These are phyloP conservation scores for Ianthella basta DNA, from an alignment of 37 sponge, comb jelly and placozoan genomes.

Conservation along the genomic window DNA sequence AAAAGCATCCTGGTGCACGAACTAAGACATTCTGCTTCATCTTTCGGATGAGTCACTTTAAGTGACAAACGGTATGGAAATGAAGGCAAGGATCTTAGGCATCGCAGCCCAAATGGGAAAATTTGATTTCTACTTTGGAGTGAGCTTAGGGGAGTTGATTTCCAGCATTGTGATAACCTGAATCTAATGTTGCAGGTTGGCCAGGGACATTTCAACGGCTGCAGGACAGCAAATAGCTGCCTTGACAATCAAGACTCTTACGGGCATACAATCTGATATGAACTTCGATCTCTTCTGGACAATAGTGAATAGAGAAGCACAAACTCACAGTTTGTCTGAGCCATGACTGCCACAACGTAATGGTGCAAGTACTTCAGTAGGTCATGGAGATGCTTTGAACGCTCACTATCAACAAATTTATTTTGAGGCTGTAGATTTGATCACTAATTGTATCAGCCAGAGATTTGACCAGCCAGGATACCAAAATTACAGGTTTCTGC, in stretches of 20 bases:
- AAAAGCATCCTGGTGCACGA: slow-evolving; percentile 63
- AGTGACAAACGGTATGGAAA: slow-evolving; percentile 55
- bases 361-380: slow-evolving; percentile 33
- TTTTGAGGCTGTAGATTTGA: slow-evolving; percentile 27
- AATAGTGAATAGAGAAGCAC: slow-evolving; percentile 1
- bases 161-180: slow-evolving; percentile 53
- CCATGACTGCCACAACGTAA: slow-evolving; percentile 39
- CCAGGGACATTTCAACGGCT: slow-evolving; percentile 43
- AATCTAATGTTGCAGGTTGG: slow-evolving; percentile 22
- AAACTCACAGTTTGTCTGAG: slow-evolving; percentile 11
- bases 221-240: slow-evolving; percentile 44
- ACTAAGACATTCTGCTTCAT: slow-evolving; percentile 43
- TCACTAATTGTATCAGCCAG: background rate
- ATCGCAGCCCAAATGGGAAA: slow-evolving; percentile 55
- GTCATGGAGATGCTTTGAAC: slow-evolving; percentile 19
- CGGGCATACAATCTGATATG: slow-evolving; percentile 1
- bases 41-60: slow-evolving; percentile 63
- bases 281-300: slow-evolving; percentile 35
- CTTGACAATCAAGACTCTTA: slow-evolving; percentile 31
- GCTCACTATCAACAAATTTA: slow-evolving; percentile 22
- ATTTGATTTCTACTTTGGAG: slow-evolving; percentile 69
- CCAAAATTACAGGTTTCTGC: slow-evolving; percentile 23
- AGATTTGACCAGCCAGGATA: slow-evolving; percentile 28
- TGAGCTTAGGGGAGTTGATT: slow-evolving; percentile 44
- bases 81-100: slow-evolving; percentile 68